Percentiles rank a stretch among this genome's conserved stretches.
Conservation (phyloP, 1,140 invertebrate genomes). For the Piezodorus guildinii region DNA sequence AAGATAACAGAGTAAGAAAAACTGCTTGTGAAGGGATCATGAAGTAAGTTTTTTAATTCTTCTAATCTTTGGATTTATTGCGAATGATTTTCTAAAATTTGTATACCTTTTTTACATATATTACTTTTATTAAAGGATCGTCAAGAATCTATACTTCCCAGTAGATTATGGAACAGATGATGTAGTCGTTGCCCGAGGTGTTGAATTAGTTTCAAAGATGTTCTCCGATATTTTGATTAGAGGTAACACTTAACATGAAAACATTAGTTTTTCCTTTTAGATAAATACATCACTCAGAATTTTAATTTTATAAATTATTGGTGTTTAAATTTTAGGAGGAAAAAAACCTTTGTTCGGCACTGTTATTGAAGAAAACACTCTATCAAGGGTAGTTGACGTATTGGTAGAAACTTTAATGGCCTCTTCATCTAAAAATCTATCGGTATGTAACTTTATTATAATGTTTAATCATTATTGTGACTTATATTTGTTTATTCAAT, state of each 20-base stretch:
- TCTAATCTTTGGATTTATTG: not conserved
- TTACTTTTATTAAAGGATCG: conserved; percentile 25
- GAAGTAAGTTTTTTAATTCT: conserved; percentile 40
- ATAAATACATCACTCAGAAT: no score
- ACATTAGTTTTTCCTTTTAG: no score
- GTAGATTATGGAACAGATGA: conserved; percentile 22
- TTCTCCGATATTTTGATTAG: not conserved
- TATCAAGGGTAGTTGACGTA: conserved; percentile 41
- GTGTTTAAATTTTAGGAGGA: no score
- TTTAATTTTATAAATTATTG: no score
- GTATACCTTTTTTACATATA: not conserved
- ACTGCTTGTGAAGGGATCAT: conserved; percentile 54
- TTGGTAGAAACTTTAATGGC: conserved; percentile 37
- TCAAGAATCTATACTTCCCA: conserved; percentile 27
- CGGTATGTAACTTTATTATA: conserved; percentile 38
- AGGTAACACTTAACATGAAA: no score
- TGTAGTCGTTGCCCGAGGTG: conserved; percentile 20
- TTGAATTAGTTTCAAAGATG: not conserved
- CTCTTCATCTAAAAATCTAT: conserved; percentile 47
- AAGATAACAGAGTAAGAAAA: conserved; percentile 63
- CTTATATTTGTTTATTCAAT: no score
- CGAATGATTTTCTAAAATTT: not conserved
- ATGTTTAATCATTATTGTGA: not conserved
- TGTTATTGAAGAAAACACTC: conserved; percentile 29
- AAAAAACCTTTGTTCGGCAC: no score